Conservation (phyloP, 2,113 vertebrate genomes). For the Philantomba maxwellii region DNA sequence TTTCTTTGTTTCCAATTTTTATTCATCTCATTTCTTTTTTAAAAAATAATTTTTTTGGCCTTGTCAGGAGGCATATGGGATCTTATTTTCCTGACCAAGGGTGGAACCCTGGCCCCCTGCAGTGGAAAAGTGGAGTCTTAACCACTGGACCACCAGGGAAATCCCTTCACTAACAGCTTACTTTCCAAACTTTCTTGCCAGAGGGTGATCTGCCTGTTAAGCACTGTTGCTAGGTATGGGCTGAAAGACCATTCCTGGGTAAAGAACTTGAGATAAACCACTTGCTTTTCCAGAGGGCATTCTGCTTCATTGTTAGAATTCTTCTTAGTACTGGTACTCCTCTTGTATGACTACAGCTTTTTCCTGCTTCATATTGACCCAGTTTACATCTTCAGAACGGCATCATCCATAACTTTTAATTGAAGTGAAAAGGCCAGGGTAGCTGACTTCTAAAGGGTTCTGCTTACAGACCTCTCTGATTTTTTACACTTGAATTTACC, state of each 20-base stretch:
- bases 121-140: background rate
- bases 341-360: too few relatives aligned
- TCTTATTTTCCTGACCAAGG: background rate
- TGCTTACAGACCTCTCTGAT: background rate
- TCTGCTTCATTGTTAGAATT: background rate
- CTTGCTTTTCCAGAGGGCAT: background rate
- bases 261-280: background rate
- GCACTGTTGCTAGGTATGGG: background rate
- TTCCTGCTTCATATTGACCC: background rate
- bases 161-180: background rate
- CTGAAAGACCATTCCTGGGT: background rate
- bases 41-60: background rate
- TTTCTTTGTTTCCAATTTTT: background rate
- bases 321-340: accelerated
- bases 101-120: background rate
- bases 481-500: background rate
- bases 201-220: background rate
- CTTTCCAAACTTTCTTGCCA: background rate
- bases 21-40: background rate
- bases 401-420: background rate
- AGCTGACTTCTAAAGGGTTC: background rate
- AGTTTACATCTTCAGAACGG: background rate
- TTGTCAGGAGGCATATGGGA: background rate
- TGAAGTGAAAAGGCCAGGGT: background rate
- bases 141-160: background rate